Conservation (phyloP, 2,797 vertebrate species). For the Denticeps clupeoides region DNA sequence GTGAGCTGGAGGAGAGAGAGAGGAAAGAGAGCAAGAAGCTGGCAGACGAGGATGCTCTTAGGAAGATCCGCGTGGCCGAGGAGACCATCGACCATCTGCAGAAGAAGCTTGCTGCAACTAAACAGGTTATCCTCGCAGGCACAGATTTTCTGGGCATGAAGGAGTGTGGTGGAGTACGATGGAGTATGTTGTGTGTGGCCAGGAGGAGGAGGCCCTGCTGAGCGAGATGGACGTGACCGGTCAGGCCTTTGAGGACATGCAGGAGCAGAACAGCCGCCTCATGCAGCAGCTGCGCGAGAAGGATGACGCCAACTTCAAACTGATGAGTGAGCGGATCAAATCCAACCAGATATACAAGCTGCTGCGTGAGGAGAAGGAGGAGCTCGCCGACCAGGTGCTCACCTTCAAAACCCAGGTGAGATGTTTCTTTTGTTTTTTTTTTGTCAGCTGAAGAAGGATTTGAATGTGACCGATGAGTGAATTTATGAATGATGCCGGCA, state of each 20-base stretch:
- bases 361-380: conserved; percentile 85
- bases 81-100: conserved; percentile 87
- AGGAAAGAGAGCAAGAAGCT: conserved; percentile 85
- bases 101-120: conserved; percentile 82
- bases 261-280: conserved; percentile 86
- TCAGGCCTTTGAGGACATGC: conserved; percentile 92
- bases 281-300: conserved; percentile 85
- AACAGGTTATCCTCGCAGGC: conserved; percentile 68
- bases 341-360: conserved; percentile 93
- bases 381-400: conserved; percentile 82
- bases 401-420: conserved; percentile 84
- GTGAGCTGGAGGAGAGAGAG: conserved; percentile 81
- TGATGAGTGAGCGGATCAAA: conserved; percentile 90
- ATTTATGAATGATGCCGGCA: conserved; percentile 41
- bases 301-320: conserved; percentile 88
- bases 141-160: background rate
- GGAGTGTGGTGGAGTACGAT: background rate
- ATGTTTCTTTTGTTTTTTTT: too few relatives aligned
- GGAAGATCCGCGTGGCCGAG: conserved; percentile 79
- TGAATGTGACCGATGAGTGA: background rate
- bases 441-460: background rate
- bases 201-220: conserved; percentile 82
- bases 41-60: conserved; percentile 80
- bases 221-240: conserved; percentile 89
- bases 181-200: background rate